These are phyloP conservation scores for Pseudomyrmex pallidus DNA, from an alignment of 1,140 invertebrate genomes.

Conservation along the genomic window DNA sequence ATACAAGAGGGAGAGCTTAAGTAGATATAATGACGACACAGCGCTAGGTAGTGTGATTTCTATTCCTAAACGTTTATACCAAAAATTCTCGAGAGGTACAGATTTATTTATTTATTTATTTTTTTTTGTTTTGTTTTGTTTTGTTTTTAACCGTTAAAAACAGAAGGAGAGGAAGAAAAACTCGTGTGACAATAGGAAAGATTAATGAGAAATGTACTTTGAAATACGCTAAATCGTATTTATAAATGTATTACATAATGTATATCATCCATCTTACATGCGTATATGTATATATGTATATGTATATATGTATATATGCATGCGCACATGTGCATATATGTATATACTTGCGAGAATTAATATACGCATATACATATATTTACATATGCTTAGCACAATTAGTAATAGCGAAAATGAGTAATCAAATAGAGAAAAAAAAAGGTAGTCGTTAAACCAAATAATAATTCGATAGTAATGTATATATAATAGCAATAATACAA, in stretches of 20 bases:
- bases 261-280: slow-evolving; percentile 39
- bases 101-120: too few species aligned
- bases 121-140: not conserved
- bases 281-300: slow-evolving; percentile 56
- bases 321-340: slow-evolving; percentile 69
- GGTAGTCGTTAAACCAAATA: slow-evolving; percentile 80
- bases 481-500: slow-evolving; percentile 68
- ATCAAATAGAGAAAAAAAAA: slow-evolving; percentile 70
- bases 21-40: slow-evolving; percentile 75
- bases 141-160: not conserved
- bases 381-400: slow-evolving; percentile 72
- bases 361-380: slow-evolving; percentile 75
- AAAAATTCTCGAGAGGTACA: slow-evolving; percentile 46
- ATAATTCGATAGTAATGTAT: slow-evolving; percentile 76
- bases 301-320: slow-evolving; percentile 68
- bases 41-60: slow-evolving; percentile 75
- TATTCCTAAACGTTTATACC: slow-evolving; percentile 72
- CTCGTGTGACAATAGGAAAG: slow-evolving; percentile 11
- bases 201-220: slow-evolving; percentile 61
- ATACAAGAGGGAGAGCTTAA: slow-evolving; percentile 71
- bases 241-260: slow-evolving; percentile 71
- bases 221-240: slow-evolving; percentile 72
- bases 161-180: slow-evolving; percentile 11
- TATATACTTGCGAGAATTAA: slow-evolving; percentile 31
- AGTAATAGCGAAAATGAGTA: slow-evolving; percentile 80